Conservation (phyloP, 1,140 invertebrate species). For the Samia ricini region DNA sequence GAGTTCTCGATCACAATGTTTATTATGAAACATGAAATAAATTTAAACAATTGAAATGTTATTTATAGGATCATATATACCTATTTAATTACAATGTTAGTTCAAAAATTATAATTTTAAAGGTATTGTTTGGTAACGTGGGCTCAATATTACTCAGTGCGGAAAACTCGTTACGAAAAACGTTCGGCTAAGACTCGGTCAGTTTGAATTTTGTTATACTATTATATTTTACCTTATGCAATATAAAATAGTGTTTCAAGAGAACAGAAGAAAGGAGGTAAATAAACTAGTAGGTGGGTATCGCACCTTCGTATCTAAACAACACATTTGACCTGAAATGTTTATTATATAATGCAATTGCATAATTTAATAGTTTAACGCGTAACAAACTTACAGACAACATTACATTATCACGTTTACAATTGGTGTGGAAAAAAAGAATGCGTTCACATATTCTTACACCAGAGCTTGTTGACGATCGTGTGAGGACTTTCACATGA, state of each 20-base stretch:
- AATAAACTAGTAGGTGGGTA: not conserved
- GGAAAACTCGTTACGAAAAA: not conserved
- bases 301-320: not conserved
- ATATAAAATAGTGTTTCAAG: not conserved
- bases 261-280: not conserved
- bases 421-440: not conserved
- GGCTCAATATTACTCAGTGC: not conserved
- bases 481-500: slow-evolving; percentile 50
- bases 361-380: slow-evolving; percentile 9
- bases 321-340: slow-evolving; percentile 10
- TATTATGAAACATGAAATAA: not conserved
- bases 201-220: not conserved
- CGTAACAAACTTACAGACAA: slow-evolving; percentile 23
- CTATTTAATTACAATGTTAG: no score
- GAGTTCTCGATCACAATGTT: not conserved
- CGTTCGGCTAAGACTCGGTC: not conserved
- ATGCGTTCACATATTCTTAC: slow-evolving; percentile 3
- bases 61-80: no score
- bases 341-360: slow-evolving; percentile 1
- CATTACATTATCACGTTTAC: slow-evolving; percentile 22
- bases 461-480: not conserved
- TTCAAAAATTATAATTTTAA: not conserved
- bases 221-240: not conserved
- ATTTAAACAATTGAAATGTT: not conserved
- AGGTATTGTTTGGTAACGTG: not conserved